Conservation (phyloP, 1,140 invertebrate genomes). For the Apocrypta bakeri region DNA sequence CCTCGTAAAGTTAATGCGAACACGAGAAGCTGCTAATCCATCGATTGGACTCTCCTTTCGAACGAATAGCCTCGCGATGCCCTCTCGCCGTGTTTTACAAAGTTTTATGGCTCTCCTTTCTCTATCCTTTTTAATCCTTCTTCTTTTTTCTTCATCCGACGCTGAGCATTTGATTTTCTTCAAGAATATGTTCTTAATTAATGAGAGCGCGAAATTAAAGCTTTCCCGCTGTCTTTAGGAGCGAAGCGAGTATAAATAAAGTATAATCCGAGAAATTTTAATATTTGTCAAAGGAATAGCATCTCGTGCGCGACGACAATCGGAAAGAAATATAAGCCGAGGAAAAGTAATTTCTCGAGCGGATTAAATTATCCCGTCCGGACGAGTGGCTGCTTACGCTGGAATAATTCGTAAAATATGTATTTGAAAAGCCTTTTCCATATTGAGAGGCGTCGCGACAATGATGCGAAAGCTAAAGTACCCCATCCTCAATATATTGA, state of each 20-base stretch:
- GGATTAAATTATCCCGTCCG: neutral
- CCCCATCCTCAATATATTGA: constrained; percentile 4
- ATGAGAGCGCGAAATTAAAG: too few relatives aligned
- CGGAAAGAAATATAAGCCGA: neutral
- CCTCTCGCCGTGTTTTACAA: neutral
- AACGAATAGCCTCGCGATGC: neutral
- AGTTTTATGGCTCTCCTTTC: too few relatives aligned
- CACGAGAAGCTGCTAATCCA: constrained; percentile 59
- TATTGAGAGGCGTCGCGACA: constrained; percentile 20
- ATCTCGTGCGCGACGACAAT: neutral
- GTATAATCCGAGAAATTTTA: neutral
- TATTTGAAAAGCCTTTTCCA: neutral
- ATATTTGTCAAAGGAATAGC: neutral
- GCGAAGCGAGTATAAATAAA: neutral
- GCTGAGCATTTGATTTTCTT: too few relatives aligned
- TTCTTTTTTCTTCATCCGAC: too few relatives aligned
- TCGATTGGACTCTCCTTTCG: constrained; percentile 56
- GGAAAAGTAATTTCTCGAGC: constrained; percentile 1
- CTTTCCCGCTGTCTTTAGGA: too few relatives aligned
- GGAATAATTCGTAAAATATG: neutral
- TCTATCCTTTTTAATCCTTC: too few relatives aligned
- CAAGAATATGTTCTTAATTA: too few relatives aligned
- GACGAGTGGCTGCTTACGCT: neutral
- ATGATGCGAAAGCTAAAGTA: neutral
- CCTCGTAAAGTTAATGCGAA: constrained; percentile 47